Evolutionary conservation across 2,888 invertebrate genomes (phyloP).

Genomic region (Conus canariensis): DNA sequence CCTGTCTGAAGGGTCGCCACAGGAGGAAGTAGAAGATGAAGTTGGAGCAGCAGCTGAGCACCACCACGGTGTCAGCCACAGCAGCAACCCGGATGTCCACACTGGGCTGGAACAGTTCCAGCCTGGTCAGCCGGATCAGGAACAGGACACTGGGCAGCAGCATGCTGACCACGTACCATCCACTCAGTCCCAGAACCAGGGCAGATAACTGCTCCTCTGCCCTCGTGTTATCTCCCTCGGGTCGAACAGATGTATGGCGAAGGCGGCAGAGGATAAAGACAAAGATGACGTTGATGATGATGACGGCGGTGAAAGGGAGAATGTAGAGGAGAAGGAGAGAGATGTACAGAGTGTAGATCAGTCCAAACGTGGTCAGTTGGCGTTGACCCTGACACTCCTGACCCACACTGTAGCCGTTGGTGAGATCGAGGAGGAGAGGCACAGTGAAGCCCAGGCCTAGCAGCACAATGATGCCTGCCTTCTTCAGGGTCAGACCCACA

Average conservation of each 20-base stretch:
- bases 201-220: conserved; percentile 17
- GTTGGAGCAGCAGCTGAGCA: conserved; percentile 34
- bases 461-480: not conserved
- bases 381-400: not conserved
- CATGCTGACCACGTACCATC: conserved; percentile 40
- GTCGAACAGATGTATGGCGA: not conserved
- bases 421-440: conserved; percentile 27
- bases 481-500: conserved; percentile 20
- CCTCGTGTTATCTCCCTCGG: conserved; percentile 9
- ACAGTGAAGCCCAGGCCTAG: conserved; percentile 28
- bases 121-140: conserved; percentile 31
- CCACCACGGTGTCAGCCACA: conserved; percentile 30
- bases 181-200: conserved; percentile 34
- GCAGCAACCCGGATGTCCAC: conserved; percentile 33
- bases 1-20: conserved; percentile 36
- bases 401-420: conserved; percentile 29
- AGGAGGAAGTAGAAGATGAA: conserved; percentile 41
- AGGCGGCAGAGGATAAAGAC: conserved; percentile 31
- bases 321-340: conserved; percentile 25
- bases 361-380: conserved; percentile 32
- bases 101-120: conserved; percentile 31
- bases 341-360: conserved; percentile 37
- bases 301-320: conserved; percentile 34
- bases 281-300: conserved; percentile 28
- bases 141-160: conserved; percentile 38